A percentile compares a stretch with the other conserved stretches of the same genome.
Evolutionary conservation across 1,140 invertebrate species (phyloP).

Genomic region (Meloidogyne exigua): DNA sequence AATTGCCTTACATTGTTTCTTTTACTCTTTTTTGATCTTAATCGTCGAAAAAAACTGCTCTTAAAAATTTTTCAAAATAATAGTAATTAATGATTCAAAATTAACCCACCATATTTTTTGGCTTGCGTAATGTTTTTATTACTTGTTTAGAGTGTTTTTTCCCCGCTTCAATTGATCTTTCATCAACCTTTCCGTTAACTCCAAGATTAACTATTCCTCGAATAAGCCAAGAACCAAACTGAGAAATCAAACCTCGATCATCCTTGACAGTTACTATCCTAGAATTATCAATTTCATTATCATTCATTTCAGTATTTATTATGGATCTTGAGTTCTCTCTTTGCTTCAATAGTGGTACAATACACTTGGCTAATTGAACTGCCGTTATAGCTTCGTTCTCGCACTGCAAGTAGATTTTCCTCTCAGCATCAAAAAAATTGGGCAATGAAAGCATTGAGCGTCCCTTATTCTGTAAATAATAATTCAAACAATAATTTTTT

Average conservation of each 20-base stretch:
- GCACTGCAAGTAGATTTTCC: slow-evolving; percentile 11
- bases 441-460: neutral
- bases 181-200: neutral
- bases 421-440: slow-evolving; percentile 10
- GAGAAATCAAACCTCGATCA: neutral
- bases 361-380: slow-evolving; percentile 21
- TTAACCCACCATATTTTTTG: neutral
- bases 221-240: slow-evolving; percentile 17
- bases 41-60: too few relatives aligned
- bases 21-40: neutral
- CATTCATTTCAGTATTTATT: neutral
- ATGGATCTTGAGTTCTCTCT: neutral
- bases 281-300: neutral
- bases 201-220: neutral
- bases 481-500: too few relatives aligned
- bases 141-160: neutral
- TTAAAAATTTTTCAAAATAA: too few relatives aligned
- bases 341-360: slow-evolving; percentile 20
- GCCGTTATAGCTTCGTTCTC: slow-evolving; percentile 7
- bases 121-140: neutral
- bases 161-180: neutral
- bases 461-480: neutral
- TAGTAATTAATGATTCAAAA: neutral
- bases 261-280: neutral
- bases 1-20: neutral